phyloP scores from a whole-genome alignment of 2,888 invertebrate species.

The Pristionchus maxplancki region DNA sequence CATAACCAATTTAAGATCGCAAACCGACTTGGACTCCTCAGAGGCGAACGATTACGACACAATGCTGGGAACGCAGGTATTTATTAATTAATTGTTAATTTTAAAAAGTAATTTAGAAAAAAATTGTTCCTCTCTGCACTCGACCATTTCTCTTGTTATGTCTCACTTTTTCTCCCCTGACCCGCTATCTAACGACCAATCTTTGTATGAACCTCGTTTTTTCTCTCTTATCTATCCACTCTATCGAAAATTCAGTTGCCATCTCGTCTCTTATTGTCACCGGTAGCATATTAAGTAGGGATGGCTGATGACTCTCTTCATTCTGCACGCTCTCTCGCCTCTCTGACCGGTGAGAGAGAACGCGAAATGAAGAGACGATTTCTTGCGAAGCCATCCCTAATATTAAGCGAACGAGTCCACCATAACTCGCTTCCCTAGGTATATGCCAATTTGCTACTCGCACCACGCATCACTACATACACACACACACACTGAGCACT shows the following conservation, averaged over 20 bases:
- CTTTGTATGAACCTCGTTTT: not conserved
- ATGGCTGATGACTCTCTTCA: too few relatives aligned
- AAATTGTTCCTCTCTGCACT: not conserved
- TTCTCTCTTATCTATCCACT: not conserved
- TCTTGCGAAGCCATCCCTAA: too few relatives aligned
- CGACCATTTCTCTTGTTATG: not conserved
- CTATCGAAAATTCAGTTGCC: not conserved
- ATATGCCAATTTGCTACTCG: not conserved
- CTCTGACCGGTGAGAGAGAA: too few relatives aligned
- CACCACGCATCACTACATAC: conserved; percentile 27
- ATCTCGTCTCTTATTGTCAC: not conserved
- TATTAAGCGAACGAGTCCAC: too few relatives aligned
- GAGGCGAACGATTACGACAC: conserved; percentile 26
- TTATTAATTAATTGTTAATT: not conserved
- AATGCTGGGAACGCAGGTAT: conserved; percentile 31
- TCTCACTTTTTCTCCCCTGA: not conserved
- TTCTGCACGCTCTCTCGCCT: too few relatives aligned
- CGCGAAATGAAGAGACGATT: too few relatives aligned
- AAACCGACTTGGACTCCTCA: conserved; percentile 21
- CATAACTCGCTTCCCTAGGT: not conserved
- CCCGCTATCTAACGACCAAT: not conserved
- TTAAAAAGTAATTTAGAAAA: not conserved
- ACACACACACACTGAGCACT: not conserved
- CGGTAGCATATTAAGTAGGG: too few relatives aligned
- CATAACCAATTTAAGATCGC: not conserved